Evolutionary conservation across 2,113 vertebrate genomes (phyloP).

Genomic region (Cyanoderma ruficeps): DNA sequence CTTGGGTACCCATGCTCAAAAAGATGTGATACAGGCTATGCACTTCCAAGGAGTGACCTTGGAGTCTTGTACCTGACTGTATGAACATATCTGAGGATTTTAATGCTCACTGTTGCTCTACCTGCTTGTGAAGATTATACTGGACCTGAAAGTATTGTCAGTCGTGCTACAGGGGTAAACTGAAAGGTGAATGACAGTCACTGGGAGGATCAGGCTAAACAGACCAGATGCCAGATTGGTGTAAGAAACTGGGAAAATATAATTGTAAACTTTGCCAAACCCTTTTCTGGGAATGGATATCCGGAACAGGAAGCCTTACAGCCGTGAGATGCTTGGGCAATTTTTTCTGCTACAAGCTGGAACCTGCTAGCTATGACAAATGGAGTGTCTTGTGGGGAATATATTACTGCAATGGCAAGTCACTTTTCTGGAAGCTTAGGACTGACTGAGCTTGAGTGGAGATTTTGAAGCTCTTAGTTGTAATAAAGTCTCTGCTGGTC

Average conservation of each 20-base stretch:
- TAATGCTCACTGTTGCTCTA: fast-evolving
- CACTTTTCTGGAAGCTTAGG: background rate
- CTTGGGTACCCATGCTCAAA: background rate
- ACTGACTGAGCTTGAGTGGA: background rate
- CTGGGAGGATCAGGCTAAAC: background rate
- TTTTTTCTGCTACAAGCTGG: background rate
- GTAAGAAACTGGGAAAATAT: background rate
- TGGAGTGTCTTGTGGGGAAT: background rate
- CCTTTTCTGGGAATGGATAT: background rate
- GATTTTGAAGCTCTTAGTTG: background rate
- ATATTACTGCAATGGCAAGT: background rate
- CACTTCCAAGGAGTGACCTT: background rate
- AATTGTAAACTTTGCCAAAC: background rate
- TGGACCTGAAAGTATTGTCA: background rate
- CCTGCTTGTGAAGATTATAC: background rate
- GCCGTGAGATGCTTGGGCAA: background rate
- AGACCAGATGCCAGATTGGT: background rate
- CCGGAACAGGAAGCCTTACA: background rate
- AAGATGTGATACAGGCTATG: background rate
- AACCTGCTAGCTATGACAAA: background rate
- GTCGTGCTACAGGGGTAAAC: background rate
- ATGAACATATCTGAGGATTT: background rate
- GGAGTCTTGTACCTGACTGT: background rate
- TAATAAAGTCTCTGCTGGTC: background rate
- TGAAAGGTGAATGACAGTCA: background rate